These are phyloP conservation scores for Gobius niger DNA, from an alignment of 2,113 vertebrate species.

Conservation along the genomic window DNA sequence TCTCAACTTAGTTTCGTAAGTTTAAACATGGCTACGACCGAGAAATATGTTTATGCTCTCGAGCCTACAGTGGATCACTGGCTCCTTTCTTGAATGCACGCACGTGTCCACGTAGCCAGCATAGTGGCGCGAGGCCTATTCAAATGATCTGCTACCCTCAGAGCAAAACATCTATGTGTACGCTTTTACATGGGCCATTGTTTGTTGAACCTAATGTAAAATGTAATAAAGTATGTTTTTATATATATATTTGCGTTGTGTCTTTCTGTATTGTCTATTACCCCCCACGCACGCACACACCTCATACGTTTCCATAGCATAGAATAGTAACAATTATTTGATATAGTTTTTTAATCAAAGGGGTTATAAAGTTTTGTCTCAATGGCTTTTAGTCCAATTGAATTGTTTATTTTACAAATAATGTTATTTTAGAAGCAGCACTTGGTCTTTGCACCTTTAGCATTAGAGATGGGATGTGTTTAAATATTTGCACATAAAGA, in stretches of 20 bases:
- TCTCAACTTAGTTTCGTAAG: not conserved
- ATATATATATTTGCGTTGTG: constrained; percentile 6
- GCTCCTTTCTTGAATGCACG: not conserved
- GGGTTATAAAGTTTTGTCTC: no score
- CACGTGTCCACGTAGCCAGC: not conserved
- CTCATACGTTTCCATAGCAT: no score
- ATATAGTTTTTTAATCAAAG: no score
- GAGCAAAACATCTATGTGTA: not conserved
- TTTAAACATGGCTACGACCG: not conserved
- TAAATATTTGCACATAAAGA: not conserved
- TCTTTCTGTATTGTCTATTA: constrained; percentile 8
- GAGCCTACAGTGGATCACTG: not conserved
- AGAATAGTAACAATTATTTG: no score
- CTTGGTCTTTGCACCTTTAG: no score
- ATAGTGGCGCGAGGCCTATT: not conserved
- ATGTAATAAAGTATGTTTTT: constrained; percentile 42
- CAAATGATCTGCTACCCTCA: not conserved
- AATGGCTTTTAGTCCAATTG: no score
- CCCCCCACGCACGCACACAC: not conserved
- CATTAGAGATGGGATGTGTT: no score
- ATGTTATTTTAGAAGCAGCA: no score
- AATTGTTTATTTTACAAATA: no score
- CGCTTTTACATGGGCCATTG: not conserved
- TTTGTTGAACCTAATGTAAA: constrained; percentile 8
- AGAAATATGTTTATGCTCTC: not conserved